These are phyloP conservation scores for Drosophila setosimentum DNA, from an alignment of 2,888 invertebrate genomes.

Conservation along the genomic window DNA sequence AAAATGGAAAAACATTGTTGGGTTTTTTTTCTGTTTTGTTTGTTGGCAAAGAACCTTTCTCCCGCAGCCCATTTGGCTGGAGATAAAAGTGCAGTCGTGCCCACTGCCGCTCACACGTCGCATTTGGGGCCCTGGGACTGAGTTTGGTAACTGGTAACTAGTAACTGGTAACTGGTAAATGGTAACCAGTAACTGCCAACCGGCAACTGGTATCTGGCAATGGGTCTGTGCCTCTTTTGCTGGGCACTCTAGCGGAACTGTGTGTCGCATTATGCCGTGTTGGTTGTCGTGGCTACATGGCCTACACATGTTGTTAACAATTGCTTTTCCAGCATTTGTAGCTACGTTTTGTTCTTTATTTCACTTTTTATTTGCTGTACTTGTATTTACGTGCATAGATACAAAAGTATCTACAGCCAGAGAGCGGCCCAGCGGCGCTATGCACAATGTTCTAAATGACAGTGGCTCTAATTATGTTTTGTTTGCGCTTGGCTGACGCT, in stretches of 20 bases:
- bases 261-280: slow-evolving; percentile 76
- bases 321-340: slow-evolving; percentile 49
- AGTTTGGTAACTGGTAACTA: slow-evolving; percentile 18
- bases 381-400: slow-evolving; percentile 47
- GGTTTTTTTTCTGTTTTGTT: slow-evolving; percentile 16
- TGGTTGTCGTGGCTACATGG: slow-evolving; percentile 74
- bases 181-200: slow-evolving; percentile 19
- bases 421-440: slow-evolving; percentile 1
- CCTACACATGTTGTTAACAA: slow-evolving; percentile 66
- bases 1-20: slow-evolving; percentile 35
- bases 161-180: slow-evolving; percentile 27
- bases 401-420: slow-evolving; percentile 59
- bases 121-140: slow-evolving; percentile 41
- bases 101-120: slow-evolving; percentile 56
- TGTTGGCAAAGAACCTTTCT: slow-evolving; percentile 68
- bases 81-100: slow-evolving; percentile 56
- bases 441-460: slow-evolving; percentile 35
- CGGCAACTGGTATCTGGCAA: slow-evolving; percentile 33
- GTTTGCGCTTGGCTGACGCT: slow-evolving; percentile 67
- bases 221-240: slow-evolving; percentile 42
- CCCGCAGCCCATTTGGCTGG: slow-evolving; percentile 34
- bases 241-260: slow-evolving; percentile 76
- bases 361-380: slow-evolving; percentile 1
- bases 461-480: slow-evolving; percentile 68
- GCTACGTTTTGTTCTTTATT: slow-evolving; percentile 9